A percentile compares a stretch with the other conserved stretches of the same genome.
Conservation (phyloP, 2,113 vertebrate genomes). For the Turnix velox region DNA sequence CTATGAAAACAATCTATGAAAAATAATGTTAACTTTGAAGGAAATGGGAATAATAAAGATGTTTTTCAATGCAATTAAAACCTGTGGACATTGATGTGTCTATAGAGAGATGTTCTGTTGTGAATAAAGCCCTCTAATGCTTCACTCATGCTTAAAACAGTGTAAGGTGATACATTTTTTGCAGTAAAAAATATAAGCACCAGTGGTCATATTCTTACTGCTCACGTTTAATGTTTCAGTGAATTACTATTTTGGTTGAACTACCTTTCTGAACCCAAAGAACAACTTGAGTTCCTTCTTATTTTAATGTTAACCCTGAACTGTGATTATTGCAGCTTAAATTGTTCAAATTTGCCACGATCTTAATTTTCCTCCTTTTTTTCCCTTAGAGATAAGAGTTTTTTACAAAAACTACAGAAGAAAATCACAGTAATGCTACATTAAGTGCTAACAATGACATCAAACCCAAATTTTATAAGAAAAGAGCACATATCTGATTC, state of each 20-base stretch:
- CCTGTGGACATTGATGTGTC: background rate
- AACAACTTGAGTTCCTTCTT: background rate
- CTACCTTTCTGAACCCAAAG: background rate
- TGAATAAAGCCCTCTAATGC: background rate
- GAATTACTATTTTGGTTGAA: too few species aligned
- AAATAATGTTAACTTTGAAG: background rate
- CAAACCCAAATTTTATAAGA: background rate
- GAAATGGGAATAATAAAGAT: background rate
- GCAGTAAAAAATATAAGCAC: background rate
- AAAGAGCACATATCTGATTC: background rate
- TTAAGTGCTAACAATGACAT: background rate
- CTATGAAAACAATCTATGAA: background rate
- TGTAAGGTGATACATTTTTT: background rate
- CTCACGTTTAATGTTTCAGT: too few species aligned
- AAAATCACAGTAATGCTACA: background rate
- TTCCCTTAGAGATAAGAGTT: too few species aligned
- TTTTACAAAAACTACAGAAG: background rate
- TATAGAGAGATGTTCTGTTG: background rate
- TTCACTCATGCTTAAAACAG: background rate
- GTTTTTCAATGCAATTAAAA: background rate
- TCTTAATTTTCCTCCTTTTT: background rate
- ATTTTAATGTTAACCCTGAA: background rate
- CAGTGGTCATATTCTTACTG: background rate
- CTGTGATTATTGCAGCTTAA: background rate
- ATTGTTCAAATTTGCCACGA: background rate